Evolutionary conservation across 92 coral and sea anemone species (phyloP), one percentile per base, ranked within the genome.

Genomic region (Chrysogorgia sp.): DNA sequence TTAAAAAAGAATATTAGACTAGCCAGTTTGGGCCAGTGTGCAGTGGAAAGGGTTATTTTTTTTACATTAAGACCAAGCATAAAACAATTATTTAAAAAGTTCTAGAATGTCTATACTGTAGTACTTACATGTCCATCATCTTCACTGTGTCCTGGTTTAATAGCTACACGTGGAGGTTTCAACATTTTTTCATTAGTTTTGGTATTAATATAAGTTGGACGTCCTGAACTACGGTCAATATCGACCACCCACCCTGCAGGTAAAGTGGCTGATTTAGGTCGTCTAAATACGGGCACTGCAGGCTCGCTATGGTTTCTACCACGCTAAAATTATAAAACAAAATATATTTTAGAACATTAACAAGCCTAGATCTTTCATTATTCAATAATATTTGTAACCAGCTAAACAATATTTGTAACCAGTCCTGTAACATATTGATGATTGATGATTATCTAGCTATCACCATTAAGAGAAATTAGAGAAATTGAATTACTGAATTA

Each of bases 211-310:
- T 93, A 93, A 84, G 85, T 89, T 25, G 93, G 85, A 14, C 98
- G 67, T 17, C 96, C 96, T 34, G 86, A 72, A 34, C 85, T 82
- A 49, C 85, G 87, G 53, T 93, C 98, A 40, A 60, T 83, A 22
- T 81, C 75, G 19, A 81, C 10, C 7, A 77, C 84, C 98, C 98
- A 93, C 14, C 96, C 98, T 50, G 21, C 80, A n/a, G 98, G 98
- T 17, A 93, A 72, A 0, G 96, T 91, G 70, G 86, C 93, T 15
- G 98, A 93, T 81, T 93, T 93, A 23, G 96, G 97, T 40, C 96
- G 86, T 1, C 82, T 89, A 19, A 34, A 19, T 20, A 31, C 43
- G 14, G 32, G 65, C 31, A 53, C 76, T 47, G 37, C 76, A 45
- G 76, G 17, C 25, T 59, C 45, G 56, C 28, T 25, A 71, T 75